phyloP scores from a whole-genome alignment of 2,888 invertebrate species.

The Drosophila tanythrix region DNA sequence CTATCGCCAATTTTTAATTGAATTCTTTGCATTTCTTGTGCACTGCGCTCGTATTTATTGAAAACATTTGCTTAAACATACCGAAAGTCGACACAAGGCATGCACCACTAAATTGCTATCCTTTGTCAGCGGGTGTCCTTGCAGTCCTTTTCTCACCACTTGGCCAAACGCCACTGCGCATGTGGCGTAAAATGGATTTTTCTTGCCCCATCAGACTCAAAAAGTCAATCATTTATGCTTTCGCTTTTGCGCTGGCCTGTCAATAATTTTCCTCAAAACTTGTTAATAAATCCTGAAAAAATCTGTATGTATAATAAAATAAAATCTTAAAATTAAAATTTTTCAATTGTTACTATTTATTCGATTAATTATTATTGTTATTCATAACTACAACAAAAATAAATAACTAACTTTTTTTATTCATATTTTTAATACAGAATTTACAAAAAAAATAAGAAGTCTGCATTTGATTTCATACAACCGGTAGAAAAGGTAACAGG shows the following conservation, averaged over 20 bases:
- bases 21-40: neutral
- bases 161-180: constrained; percentile 67
- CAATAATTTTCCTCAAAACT: neutral
- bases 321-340: neutral
- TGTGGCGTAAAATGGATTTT: constrained; percentile 81
- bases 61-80: constrained; percentile 19
- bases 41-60: constrained; percentile 12
- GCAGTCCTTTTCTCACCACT: constrained; percentile 39
- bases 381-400: neutral
- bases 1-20: constrained; percentile 5
- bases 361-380: neutral
- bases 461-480: neutral
- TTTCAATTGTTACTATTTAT: neutral
- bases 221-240: constrained; percentile 18
- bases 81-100: constrained; percentile 23
- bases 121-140: constrained; percentile 41
- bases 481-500: neutral
- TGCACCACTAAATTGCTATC: constrained; percentile 38
- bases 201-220: constrained; percentile 4
- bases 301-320: constrained; percentile 4
- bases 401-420: neutral
- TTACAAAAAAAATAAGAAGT: neutral
- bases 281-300: neutral
- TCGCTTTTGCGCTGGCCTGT: constrained; percentile 5
- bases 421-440: neutral